Percentiles rank a stretch among this genome's conserved stretches.
Conservation (phyloP, 2,113 vertebrate species). For the Nycticorax nycticorax region DNA sequence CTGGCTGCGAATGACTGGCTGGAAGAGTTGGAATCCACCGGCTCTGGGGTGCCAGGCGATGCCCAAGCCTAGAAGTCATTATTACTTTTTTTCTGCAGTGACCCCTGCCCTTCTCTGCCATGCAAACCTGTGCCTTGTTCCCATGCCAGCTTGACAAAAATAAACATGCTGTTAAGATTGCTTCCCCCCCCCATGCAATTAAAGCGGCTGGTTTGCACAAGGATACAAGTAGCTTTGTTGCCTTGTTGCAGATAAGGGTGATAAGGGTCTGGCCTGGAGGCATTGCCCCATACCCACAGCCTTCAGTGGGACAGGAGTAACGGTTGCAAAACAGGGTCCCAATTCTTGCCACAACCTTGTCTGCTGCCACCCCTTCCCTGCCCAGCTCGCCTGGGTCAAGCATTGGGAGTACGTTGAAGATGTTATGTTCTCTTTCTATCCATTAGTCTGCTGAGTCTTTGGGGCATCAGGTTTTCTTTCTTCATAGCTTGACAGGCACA, state of each 20-base stretch:
- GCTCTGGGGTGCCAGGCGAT: neutral
- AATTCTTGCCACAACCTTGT: conserved; percentile 5
- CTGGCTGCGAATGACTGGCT: conserved; percentile 3
- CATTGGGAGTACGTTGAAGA: neutral
- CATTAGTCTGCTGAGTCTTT: neutral
- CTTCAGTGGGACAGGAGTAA: conserved; percentile 38
- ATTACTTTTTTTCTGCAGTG: neutral
- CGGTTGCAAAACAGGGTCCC: neutral
- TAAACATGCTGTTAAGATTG: neutral
- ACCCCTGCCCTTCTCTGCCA: neutral
- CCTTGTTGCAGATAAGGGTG: neutral
- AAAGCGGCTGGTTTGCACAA: neutral
- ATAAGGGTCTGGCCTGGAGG: neutral
- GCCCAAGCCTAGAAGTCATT: neutral
- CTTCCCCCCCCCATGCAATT: neutral
- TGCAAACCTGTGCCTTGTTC: conserved; percentile 12
- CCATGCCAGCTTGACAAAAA: neutral
- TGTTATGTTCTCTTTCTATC: neutral
- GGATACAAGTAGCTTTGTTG: neutral
- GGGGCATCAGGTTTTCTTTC: neutral
- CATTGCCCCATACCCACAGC: neutral
- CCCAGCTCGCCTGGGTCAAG: neutral
- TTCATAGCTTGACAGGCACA: neutral
- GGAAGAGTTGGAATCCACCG: neutral
- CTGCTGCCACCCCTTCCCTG: neutral